Percentiles rank a stretch among this genome's conserved stretches.
These are phyloP conservation scores for Sebastes dallii DNA, from an alignment of 2,797 vertebrate genomes.

Conservation along the genomic window DNA sequence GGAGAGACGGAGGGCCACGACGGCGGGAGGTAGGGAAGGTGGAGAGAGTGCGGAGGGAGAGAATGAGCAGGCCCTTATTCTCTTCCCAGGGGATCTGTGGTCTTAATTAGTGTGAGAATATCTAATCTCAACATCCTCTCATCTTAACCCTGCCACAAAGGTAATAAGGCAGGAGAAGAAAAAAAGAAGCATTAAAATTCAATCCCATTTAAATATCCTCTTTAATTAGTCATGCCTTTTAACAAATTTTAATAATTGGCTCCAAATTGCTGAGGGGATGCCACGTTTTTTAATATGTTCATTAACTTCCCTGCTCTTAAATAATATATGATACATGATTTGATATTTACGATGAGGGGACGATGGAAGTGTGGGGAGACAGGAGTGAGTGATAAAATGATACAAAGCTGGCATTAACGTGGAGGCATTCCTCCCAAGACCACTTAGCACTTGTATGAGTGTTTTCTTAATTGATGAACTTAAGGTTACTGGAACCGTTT, in stretches of 20 bases:
- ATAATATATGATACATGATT: constrained; percentile 83
- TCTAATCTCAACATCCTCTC: constrained; percentile 87
- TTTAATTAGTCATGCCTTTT: constrained; percentile 90
- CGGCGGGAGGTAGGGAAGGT: constrained; percentile 6
- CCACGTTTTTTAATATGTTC: constrained; percentile 79
- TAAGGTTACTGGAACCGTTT: constrained; percentile 60
- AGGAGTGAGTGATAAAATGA: constrained; percentile 62
- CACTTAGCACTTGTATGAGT: constrained; percentile 72
- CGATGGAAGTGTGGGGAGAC: constrained; percentile 39
- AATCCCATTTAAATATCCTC: constrained; percentile 86
- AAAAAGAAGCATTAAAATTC: constrained; percentile 84
- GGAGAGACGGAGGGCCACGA: constrained; percentile 26
- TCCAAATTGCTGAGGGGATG: constrained; percentile 82
- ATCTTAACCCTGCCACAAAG: constrained; percentile 85
- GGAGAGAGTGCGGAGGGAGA: constrained; percentile 43
- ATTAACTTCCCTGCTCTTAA: constrained; percentile 82
- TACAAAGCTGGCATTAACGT: constrained; percentile 48
- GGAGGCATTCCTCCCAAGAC: constrained; percentile 63
- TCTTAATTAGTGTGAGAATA: constrained; percentile 89
- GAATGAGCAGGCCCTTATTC: constrained; percentile 72
- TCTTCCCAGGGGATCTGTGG: constrained; percentile 80
- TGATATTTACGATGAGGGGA: constrained; percentile 75
- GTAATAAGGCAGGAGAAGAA: constrained; percentile 76
- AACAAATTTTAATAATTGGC: constrained; percentile 87
- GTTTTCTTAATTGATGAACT: constrained; percentile 70